Base-by-base conservation (phyloP, 2,113 vertebrate species). In the Onychorhynchus coronatus region DNA sequence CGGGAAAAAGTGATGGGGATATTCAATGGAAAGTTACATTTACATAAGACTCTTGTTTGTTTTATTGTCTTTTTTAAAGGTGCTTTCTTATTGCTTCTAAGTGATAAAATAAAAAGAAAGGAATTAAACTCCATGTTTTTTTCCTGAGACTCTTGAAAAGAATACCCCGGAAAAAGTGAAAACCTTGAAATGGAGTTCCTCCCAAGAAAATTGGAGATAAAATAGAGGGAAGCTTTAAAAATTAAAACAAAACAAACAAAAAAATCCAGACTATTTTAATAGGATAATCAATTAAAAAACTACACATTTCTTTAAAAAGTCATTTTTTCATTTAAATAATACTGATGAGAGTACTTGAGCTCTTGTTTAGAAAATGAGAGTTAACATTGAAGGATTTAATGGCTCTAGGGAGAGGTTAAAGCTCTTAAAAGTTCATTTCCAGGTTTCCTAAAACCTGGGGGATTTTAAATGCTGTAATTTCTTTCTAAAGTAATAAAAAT, bases 381-480 rank as follows among this genome's bases (percentile, higher is more conserved):
- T 52, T 86, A 85, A 77, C 30, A 72, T 6, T 78, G 81, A 92
- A 84, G 89, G 83, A 89, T 95, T 90, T 95, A 84, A 84, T 67
- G 27, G 24, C 86, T 52, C 86, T 89, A 16, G 80, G 83, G 89
- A 97, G 59, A 77, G 23, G 55, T 77, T 92, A 92, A 93, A 93
- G 86, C 86, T 93, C 73, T 67, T 92, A 91, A 74, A 94, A 93
- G 72, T 95, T 91, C 63, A 84, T 71, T 89, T 93, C 68, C 47
- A 71, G 59, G 83, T 84, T 89, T 92, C 76, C 73, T 63, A 81
- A 78, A 74, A 95, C 66, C 56, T 84, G 55, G 86, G 73, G 47
- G 35, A 44, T 84, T 94, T 93, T 91, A 84, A 92, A 58, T 84
- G 67, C 50, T 74, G 61, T 50, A 77, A 95, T 84, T 92, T 93